Conservation (phyloP, 1,140 invertebrate genomes). For the Glossosoma conforme region DNA sequence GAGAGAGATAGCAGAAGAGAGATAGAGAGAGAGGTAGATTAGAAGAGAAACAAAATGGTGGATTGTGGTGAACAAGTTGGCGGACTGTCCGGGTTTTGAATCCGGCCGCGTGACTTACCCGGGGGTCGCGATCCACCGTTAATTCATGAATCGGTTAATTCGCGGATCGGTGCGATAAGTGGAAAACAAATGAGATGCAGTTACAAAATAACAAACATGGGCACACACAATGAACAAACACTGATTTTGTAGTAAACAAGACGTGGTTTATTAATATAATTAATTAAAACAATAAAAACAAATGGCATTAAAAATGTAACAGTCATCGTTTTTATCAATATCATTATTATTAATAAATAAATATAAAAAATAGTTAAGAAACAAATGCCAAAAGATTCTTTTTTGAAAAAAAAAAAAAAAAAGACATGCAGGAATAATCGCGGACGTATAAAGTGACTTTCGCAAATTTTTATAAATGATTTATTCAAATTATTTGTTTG, state of each 20-base stretch:
- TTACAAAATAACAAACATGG: conserved; percentile 9
- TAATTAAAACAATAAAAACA: conserved; percentile 1
- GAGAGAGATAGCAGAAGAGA: no score
- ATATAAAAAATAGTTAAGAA: conserved; percentile 5
- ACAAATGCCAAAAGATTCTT: background rate
- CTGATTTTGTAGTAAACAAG: conserved; percentile 8
- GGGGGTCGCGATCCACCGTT: no score
- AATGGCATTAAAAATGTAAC: background rate
- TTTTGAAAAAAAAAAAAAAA: conserved; percentile 5
- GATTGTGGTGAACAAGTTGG: no score
- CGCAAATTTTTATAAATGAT: conserved; percentile 22
- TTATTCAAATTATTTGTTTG: background rate
- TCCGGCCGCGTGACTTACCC: no score
- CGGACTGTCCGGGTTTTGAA: no score
- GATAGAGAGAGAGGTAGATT: no score
- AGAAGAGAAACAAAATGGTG: no score
- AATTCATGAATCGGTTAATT: no score
- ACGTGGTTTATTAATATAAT: conserved; percentile 1
- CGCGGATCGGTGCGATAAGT: no score
- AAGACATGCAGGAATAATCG: background rate
- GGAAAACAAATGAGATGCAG: no score
- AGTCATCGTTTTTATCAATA: conserved; percentile 5
- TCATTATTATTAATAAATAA: background rate
- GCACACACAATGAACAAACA: conserved; percentile 15
- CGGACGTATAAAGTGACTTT: conserved; percentile 24